Evolutionary conservation across 2,113 vertebrate genomes (phyloP).

Genomic region (Proteles cristata): DNA sequence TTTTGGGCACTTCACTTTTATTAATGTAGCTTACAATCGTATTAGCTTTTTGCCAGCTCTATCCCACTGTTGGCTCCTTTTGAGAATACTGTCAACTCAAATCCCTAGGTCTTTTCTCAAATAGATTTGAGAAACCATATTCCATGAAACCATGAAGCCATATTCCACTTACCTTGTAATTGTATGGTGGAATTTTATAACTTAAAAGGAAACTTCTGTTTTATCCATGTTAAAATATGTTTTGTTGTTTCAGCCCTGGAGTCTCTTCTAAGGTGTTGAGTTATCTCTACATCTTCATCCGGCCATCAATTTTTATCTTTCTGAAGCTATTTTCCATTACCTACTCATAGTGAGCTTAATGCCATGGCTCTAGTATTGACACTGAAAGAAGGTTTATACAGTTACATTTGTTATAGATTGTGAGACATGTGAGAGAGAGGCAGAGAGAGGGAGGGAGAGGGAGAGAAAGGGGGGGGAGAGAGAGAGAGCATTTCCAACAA

Average conservation of each 20-base stretch:
- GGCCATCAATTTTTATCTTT: neutral
- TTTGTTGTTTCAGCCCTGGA: slow-evolving; percentile 19
- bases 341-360: neutral
- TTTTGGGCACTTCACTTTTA: neutral
- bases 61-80: neutral
- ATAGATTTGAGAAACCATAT: neutral
- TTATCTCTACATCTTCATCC: neutral
- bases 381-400: neutral
- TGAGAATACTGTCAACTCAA: slow-evolving; percentile 24
- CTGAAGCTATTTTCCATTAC: neutral
- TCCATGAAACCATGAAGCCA: neutral
- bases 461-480: neutral
- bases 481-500: neutral
- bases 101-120: neutral
- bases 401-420: neutral
- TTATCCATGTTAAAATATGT: neutral
- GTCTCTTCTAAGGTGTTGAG: neutral
- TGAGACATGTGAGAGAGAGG: neutral
- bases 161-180: neutral
- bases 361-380: neutral
- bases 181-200: neutral
- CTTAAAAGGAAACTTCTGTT: slow-evolving; percentile 22
- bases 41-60: neutral
- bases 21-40: neutral
- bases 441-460: neutral